These are phyloP conservation scores for Eucriotettix oculatus DNA, from an alignment of 2,888 invertebrate species.

Conservation along the genomic window DNA sequence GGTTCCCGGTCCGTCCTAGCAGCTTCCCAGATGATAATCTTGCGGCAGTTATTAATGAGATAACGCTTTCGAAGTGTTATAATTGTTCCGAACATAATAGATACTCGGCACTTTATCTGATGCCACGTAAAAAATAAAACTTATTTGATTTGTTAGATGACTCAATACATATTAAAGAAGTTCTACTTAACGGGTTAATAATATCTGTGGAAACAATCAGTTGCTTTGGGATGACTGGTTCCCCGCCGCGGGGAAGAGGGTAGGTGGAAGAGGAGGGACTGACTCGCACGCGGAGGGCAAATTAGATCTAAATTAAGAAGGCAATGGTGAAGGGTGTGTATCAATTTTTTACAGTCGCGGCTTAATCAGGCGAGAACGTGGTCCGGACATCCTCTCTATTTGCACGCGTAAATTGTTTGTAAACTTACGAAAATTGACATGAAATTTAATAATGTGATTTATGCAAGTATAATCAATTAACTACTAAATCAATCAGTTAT, in stretches of 20 bases:
- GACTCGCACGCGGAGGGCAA: background rate
- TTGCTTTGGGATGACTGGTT: background rate
- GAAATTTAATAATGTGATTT: too few species aligned
- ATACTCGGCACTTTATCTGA: background rate
- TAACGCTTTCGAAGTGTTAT: background rate
- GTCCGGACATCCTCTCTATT: background rate
- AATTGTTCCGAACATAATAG: background rate
- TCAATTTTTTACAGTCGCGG: background rate
- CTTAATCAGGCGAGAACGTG: background rate
- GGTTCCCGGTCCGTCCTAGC: too few species aligned
- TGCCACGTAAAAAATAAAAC: background rate
- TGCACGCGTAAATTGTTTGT: too few species aligned
- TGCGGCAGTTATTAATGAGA: background rate
- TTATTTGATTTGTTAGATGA: background rate
- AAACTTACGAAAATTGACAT: too few species aligned
- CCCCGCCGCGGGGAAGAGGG: too few species aligned
- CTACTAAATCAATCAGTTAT: too few species aligned
- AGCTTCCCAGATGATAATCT: too few species aligned
- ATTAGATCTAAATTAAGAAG: background rate
- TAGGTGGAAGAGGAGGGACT: too few species aligned
- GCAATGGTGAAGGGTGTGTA: background rate
- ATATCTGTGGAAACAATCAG: background rate
- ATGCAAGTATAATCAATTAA: too few species aligned
- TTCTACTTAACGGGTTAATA: background rate
- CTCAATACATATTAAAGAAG: background rate